These are phyloP conservation scores for Diaphora mendica DNA, from an alignment of 2,888 invertebrate genomes.

Conservation along the genomic window DNA sequence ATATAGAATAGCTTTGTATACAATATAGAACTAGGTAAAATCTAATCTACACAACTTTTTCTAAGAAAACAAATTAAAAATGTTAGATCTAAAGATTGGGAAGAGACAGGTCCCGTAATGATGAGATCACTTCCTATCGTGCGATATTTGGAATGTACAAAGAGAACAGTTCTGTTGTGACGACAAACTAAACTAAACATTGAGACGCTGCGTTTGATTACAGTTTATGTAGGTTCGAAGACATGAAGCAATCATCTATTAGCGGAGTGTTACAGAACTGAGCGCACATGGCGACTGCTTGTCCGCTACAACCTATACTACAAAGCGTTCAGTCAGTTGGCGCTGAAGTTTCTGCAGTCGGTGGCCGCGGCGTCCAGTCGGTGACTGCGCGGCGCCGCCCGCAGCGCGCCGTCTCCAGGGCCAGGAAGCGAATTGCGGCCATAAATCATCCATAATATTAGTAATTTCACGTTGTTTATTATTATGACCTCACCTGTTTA, in stretches of 20 bases:
- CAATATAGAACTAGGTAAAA: background rate
- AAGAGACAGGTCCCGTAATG: background rate
- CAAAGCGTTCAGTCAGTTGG: background rate
- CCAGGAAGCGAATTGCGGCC: slow-evolving; percentile 28
- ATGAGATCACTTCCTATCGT: background rate
- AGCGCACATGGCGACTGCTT: background rate
- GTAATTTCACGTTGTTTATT: slow-evolving; percentile 51
- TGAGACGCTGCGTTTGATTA: background rate
- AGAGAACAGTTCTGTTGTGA: background rate
- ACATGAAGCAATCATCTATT: slow-evolving; percentile 5
- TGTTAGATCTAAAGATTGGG: background rate
- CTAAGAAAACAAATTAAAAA: background rate
- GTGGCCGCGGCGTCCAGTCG: background rate
- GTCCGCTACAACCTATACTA: background rate
- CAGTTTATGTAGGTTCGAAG: background rate
- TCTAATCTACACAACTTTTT: background rate
- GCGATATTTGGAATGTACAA: background rate
- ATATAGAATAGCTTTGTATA: background rate
- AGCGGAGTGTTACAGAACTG: slow-evolving; percentile 11
- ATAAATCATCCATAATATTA: slow-evolving; percentile 53
- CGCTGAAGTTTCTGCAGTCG: background rate
- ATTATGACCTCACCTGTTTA: slow-evolving; percentile 52
- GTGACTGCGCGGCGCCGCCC: slow-evolving; percentile 4
- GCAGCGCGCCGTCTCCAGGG: slow-evolving; percentile 11
- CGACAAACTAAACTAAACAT: slow-evolving; percentile 2